Conservation (phyloP, 2,113 vertebrate genomes). For the Edolisoma coerulescens region DNA sequence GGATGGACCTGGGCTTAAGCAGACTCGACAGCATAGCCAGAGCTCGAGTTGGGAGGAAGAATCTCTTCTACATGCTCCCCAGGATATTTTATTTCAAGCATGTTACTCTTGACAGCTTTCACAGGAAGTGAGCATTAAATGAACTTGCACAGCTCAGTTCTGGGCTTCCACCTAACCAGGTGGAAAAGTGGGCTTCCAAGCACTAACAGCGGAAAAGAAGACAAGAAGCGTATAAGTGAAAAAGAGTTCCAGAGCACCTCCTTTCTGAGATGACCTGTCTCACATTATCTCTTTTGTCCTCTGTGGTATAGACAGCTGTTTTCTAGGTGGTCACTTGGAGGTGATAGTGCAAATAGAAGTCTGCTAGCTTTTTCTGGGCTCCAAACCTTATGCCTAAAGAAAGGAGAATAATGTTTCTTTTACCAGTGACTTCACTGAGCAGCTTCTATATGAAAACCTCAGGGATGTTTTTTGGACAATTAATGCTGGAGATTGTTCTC, state of each 20-base stretch:
- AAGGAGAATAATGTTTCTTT: not conserved
- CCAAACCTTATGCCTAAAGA: fast-evolving
- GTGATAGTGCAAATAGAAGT: not conserved
- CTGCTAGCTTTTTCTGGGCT: not conserved
- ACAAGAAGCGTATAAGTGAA: not conserved
- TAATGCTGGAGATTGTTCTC: not conserved
- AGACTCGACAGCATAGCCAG: not conserved
- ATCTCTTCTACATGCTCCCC: not conserved
- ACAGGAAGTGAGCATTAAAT: not conserved
- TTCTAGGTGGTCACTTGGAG: not conserved
- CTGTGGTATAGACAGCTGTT: not conserved
- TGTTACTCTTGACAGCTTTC: not conserved
- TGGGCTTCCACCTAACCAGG: not conserved
- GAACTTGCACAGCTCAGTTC: not conserved
- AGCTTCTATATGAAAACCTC: not conserved
- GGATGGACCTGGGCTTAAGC: not conserved
- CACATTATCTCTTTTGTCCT: not conserved
- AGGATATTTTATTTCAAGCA: not conserved
- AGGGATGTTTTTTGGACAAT: not conserved
- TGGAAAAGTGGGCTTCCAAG: not conserved
- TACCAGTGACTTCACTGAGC: not conserved
- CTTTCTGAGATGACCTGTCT: not conserved
- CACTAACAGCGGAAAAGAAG: not conserved
- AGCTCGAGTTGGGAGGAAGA: not conserved
- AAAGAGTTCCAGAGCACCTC: not conserved